phyloP scores from a whole-genome alignment of 1,140 invertebrate species.

The Nebria ingens region DNA sequence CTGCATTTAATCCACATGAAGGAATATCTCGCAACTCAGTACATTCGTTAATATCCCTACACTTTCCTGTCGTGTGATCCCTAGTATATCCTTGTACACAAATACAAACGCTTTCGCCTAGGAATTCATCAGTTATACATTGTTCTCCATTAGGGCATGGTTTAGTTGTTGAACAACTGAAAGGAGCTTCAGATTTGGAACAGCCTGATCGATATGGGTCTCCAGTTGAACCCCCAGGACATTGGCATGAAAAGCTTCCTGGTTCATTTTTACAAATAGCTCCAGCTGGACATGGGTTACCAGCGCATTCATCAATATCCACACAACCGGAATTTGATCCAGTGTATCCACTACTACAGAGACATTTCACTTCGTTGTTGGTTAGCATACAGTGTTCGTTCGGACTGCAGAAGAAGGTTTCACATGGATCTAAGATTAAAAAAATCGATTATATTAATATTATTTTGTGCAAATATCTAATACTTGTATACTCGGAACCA shows the following conservation, averaged over 20 bases:
- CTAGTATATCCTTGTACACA: conserved; percentile 74
- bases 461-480: no score
- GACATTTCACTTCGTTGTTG: conserved; percentile 71
- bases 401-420: conserved; percentile 69
- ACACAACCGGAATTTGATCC: conserved; percentile 65
- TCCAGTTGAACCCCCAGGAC: conserved; percentile 59
- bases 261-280: conserved; percentile 82
- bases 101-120: conserved; percentile 70
- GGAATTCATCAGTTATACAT: conserved; percentile 64
- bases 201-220: conserved; percentile 67
- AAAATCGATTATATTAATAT: no score
- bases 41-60: conserved; percentile 84
- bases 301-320: conserved; percentile 76
- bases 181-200: conserved; percentile 45
- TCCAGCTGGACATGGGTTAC: conserved; percentile 64
- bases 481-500: background rate
- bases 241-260: conserved; percentile 78
- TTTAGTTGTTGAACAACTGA: conserved; percentile 55
- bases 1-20: conserved; percentile 73
- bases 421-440: conserved; percentile 71
- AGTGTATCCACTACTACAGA: conserved; percentile 68
- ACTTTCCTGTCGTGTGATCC: conserved; percentile 58
- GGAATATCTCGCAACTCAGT: conserved; percentile 56
- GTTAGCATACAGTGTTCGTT: conserved; percentile 83
- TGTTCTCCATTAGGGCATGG: conserved; percentile 76